Evolutionary conservation across 2,113 vertebrate genomes (phyloP).

Genomic region (Anolis carolinensis): DNA sequence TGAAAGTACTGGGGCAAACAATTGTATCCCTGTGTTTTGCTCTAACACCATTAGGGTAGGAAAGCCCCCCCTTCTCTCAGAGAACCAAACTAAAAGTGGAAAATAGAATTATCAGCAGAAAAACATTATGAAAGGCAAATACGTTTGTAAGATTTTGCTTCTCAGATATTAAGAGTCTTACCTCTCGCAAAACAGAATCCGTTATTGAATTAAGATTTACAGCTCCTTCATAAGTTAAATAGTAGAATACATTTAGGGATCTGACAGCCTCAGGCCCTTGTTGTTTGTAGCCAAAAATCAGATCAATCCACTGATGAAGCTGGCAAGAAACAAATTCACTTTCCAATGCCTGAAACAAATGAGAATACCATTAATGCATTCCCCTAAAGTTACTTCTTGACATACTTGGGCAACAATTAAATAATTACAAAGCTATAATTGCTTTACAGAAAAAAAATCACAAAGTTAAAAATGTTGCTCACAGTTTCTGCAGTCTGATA

Average conservation of each 20-base stretch:
- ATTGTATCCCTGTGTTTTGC: background rate
- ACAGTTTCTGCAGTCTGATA: background rate
- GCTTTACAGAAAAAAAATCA: background rate
- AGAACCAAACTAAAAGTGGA: background rate
- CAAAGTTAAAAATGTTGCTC: background rate
- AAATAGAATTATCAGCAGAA: background rate
- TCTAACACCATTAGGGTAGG: background rate
- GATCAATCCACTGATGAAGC: slow-evolving; percentile 98
- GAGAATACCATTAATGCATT: slow-evolving; percentile 16
- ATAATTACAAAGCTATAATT: background rate
- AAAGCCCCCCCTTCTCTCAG: background rate
- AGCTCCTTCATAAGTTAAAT: slow-evolving; percentile 94
- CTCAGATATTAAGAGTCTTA: slow-evolving; percentile 67
- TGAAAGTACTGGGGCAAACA: too few species aligned
- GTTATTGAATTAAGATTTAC: slow-evolving; percentile 93
- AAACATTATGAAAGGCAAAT: background rate
- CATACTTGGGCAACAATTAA: background rate
- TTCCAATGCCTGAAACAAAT: slow-evolving; percentile 87
- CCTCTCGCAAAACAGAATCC: slow-evolving; percentile 92
- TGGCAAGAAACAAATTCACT: slow-evolving; percentile 99
- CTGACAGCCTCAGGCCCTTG: slow-evolving; percentile 94
- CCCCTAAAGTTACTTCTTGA: slow-evolving; percentile 1
- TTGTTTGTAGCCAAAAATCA: slow-evolving; percentile 98
- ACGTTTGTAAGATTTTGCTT: background rate
- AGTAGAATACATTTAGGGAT: slow-evolving; percentile 96